Conservation (phyloP, 2,888 invertebrate genomes). For the Agonum fuliginosum region DNA sequence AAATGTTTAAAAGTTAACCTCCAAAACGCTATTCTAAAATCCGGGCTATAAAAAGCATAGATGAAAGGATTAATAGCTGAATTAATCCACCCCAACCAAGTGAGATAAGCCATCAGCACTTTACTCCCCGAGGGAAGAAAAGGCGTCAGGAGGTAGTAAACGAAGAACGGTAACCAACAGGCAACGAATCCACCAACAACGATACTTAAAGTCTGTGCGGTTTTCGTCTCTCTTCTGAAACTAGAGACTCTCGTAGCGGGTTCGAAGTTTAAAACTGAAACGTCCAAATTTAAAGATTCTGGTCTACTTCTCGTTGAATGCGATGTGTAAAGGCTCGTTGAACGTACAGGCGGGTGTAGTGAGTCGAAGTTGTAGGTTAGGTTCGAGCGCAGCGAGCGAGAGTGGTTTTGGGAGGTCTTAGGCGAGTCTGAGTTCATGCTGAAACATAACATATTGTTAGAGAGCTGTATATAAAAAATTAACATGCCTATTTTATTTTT, state of each 20-base stretch:
- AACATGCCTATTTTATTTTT: too few species aligned
- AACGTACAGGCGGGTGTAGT: neutral
- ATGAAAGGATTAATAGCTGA: conserved; percentile 94
- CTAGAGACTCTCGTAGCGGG: conserved; percentile 78
- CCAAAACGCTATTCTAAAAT: conserved; percentile 92
- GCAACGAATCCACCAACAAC: conserved; percentile 92
- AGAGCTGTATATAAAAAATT: too few species aligned
- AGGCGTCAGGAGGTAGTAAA: conserved; percentile 87
- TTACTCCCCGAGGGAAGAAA: conserved; percentile 76
- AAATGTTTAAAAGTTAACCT: conserved; percentile 84
- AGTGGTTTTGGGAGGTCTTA: conserved; percentile 47
- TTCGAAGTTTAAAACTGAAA: conserved; percentile 75
- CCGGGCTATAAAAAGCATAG: conserved; percentile 92
- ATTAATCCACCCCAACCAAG: conserved; percentile 94
- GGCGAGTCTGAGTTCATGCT: conserved; percentile 61
- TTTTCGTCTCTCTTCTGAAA: conserved; percentile 87
- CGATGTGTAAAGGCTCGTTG: neutral
- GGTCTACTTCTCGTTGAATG: conserved; percentile 68
- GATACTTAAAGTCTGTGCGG: conserved; percentile 89
- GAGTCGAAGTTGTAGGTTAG: conserved; percentile 68
- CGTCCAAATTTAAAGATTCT: conserved; percentile 75
- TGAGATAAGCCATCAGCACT: conserved; percentile 83
- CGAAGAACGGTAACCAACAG: conserved; percentile 92
- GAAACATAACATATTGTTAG: too few species aligned
- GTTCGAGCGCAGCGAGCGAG: conserved; percentile 68